Percentiles rank a stretch among this genome's conserved stretches.
These are phyloP conservation scores for Tupiocoris notatus DNA, from an alignment of 2,888 invertebrate species.

Conservation along the genomic window DNA sequence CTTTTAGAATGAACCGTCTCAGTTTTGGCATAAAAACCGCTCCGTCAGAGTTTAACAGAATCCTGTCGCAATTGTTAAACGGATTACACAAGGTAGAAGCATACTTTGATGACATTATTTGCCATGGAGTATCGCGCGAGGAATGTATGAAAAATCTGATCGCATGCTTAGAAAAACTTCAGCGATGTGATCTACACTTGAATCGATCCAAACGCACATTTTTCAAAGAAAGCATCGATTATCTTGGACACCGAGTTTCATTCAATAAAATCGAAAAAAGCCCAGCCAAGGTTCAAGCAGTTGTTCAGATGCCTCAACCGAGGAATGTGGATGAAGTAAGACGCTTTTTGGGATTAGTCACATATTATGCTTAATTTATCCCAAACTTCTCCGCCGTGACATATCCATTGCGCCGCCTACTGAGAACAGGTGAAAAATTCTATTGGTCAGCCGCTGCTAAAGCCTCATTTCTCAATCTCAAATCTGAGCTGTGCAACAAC, in stretches of 20 bases:
- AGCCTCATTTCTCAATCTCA: conserved; percentile 48
- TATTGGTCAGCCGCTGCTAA: conserved; percentile 4
- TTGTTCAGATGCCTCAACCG: conserved; percentile 6
- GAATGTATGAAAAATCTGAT: conserved; percentile 21
- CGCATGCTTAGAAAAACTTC: conserved; percentile 6
- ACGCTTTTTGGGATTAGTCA: conserved; percentile 46
- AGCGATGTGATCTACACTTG: conserved; percentile 41
- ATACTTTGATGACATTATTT: conserved; percentile 40
- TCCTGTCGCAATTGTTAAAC: conserved; percentile 43
- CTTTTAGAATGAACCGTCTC: conserved; percentile 29
- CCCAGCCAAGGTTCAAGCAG: conserved; percentile 36
- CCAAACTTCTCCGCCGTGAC: conserved; percentile 30
- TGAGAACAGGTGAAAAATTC: conserved; percentile 37
- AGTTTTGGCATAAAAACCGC: conserved; percentile 46
- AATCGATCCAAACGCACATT: conserved; percentile 44
- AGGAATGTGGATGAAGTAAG: conserved; percentile 42
- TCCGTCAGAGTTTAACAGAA: conserved; percentile 46
- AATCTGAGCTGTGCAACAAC: conserved; percentile 48
- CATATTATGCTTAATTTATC: conserved; percentile 47
- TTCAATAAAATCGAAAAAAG: conserved; percentile 36
- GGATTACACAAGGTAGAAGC: conserved; percentile 22
- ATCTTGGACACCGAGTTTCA: conserved; percentile 36
- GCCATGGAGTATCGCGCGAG: conserved; percentile 8
- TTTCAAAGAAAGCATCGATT: conserved; percentile 20
- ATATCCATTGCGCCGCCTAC: conserved; percentile 45